Percentiles rank a stretch among this genome's conserved stretches.
Conservation (phyloP, 1,140 invertebrate species). For the Sarcophaga bullata region DNA sequence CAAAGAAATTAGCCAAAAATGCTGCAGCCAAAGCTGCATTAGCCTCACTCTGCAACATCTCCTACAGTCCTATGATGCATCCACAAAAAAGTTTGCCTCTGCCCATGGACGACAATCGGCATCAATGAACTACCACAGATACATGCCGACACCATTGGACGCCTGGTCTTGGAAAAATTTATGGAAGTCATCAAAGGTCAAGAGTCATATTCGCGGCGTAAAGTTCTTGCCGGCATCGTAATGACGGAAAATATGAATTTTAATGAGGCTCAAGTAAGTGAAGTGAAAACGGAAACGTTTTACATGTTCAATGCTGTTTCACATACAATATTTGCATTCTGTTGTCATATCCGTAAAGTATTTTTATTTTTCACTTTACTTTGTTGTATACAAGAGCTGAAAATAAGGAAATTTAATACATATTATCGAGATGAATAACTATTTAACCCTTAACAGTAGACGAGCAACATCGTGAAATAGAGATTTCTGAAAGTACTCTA, state of each 20-base stretch:
- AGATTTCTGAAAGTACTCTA: too few species aligned
- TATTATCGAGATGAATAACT: too few species aligned
- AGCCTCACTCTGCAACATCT: conserved; percentile 74
- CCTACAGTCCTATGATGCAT: conserved; percentile 58
- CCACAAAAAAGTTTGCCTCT: conserved; percentile 65
- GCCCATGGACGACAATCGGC: conserved; percentile 66
- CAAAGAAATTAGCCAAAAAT: conserved; percentile 89
- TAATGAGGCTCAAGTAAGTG: conserved; percentile 67
- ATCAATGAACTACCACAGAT: conserved; percentile 72
- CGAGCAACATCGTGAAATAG: too few species aligned
- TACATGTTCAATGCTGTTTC: background rate
- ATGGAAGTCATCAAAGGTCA: conserved; percentile 78
- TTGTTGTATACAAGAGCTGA: too few species aligned
- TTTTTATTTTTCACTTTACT: too few species aligned
- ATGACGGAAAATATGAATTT: conserved; percentile 77
- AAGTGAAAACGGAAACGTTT: conserved; percentile 1
- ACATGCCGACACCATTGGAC: conserved; percentile 78
- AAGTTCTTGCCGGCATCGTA: conserved; percentile 92
- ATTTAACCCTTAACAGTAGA: too few species aligned
- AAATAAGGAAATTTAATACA: too few species aligned
- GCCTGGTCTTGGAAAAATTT: conserved; percentile 84
- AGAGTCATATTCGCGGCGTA: conserved; percentile 79
- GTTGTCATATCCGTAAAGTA: too few species aligned
- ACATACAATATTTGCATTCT: too few species aligned
- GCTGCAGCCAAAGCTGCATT: conserved; percentile 86